Conservation (phyloP, 2,888 invertebrate genomes). For the Prosapia bicincta region DNA sequence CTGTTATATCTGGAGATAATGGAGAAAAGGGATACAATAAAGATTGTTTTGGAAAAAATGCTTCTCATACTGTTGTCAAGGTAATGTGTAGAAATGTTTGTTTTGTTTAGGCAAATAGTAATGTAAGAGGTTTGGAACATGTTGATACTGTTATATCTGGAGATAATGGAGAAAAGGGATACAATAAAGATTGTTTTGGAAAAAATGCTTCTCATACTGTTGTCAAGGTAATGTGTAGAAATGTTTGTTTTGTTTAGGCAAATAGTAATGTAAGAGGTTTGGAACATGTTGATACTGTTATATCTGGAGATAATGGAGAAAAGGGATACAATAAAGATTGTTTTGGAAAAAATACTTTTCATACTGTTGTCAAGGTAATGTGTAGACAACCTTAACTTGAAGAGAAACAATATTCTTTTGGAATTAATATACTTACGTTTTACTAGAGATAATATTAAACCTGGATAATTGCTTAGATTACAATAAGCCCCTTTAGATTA, state of each 20-base stretch:
- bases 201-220: constrained; percentile 70
- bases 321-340: constrained; percentile 72
- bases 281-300: constrained; percentile 57
- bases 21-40: constrained; percentile 73
- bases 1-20: constrained; percentile 58
- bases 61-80: constrained; percentile 62
- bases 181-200: constrained; percentile 73
- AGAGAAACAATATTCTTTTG: too few relatives aligned
- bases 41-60: constrained; percentile 80
- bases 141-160: constrained; percentile 60
- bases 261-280: constrained; percentile 65
- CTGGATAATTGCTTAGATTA: too few relatives aligned
- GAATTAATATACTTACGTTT: constrained; percentile 42
- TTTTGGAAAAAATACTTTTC: constrained; percentile 75
- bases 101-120: constrained; percentile 53
- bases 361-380: constrained; percentile 56
- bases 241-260: constrained; percentile 51
- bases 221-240: constrained; percentile 57
- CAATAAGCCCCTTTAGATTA: too few relatives aligned
- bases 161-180: constrained; percentile 68
- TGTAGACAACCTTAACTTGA: too few relatives aligned
- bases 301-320: constrained; percentile 66
- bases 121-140: constrained; percentile 68
- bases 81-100: constrained; percentile 41
- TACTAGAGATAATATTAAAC: too few relatives aligned